Evolutionary conservation across 2,113 vertebrate species (phyloP).

Genomic region (Mesitornis unicolor): DNA sequence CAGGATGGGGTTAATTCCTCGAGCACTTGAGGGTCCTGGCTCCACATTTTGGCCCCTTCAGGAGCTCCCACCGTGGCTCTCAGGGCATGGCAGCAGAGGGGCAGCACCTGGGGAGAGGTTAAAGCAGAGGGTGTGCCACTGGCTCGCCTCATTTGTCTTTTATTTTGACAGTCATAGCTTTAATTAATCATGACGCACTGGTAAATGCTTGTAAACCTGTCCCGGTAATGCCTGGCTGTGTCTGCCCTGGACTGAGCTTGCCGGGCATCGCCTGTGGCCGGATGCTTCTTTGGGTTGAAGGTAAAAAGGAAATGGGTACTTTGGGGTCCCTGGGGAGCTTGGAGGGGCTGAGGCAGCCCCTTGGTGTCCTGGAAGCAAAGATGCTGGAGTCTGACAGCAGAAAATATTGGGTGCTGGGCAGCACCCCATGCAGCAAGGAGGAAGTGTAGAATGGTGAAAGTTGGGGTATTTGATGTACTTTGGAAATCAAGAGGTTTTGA

Average conservation of each 20-base stretch:
- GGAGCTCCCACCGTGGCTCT: rapidly evolving
- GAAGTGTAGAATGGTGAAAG: not conserved
- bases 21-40: rapidly evolving
- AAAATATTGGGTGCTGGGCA: rapidly evolving
- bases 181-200: rapidly evolving
- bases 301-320: not conserved
- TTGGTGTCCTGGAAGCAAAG: not conserved
- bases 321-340: rapidly evolving
- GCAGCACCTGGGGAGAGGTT: not conserved
- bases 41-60: not conserved
- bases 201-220: rapidly evolving
- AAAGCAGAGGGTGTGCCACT: not conserved
- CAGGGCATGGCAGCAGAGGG: rapidly evolving
- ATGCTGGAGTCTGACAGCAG: not conserved
- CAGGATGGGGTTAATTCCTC: not conserved
- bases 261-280: not conserved
- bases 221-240: not conserved
- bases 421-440: rapidly evolving
- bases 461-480: rapidly evolving
- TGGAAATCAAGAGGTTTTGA: not conserved
- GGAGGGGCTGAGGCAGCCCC: not conserved
- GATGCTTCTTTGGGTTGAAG: rapidly evolving
- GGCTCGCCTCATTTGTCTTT: not conserved
- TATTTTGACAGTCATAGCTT: not conserved
- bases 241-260: rapidly evolving